Percentiles rank a stretch among this genome's conserved stretches.
phyloP scores from a whole-genome alignment of 2,113 vertebrate genomes.

The Ciconia stormi region DNA sequence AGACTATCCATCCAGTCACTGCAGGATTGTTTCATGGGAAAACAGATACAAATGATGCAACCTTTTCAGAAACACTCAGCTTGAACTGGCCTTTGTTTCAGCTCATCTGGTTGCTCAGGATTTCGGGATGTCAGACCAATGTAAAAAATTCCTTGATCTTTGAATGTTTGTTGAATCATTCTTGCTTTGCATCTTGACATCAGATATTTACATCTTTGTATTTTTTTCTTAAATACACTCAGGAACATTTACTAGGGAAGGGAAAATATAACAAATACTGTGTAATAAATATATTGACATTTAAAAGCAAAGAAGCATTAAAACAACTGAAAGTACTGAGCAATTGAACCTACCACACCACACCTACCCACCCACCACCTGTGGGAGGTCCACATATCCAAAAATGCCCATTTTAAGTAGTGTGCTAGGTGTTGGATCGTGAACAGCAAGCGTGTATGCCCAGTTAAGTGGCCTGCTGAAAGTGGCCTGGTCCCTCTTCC shows the following conservation, averaged over 20 bases:
- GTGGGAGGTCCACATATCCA: neutral
- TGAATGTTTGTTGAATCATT: neutral
- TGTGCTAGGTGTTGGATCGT: neutral
- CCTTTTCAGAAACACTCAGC: neutral
- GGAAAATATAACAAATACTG: neutral
- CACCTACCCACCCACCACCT: neutral
- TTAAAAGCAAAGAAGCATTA: neutral
- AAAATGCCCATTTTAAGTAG: slow-evolving; percentile 14
- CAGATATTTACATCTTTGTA: neutral
- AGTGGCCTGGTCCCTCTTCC: neutral
- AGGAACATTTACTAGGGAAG: neutral
- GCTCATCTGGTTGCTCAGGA: neutral
- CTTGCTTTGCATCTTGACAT: neutral
- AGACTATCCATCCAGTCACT: neutral
- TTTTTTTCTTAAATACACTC: neutral
- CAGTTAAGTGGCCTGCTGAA: neutral
- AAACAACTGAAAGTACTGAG: neutral
- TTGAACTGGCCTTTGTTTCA: neutral
- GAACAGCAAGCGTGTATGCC: neutral
- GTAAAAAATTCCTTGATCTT: neutral
- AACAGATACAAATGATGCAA: neutral
- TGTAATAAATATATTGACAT: neutral
- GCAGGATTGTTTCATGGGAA: neutral
- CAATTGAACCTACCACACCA: neutral
- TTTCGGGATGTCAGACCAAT: neutral